Evolutionary conservation across 2,888 invertebrate species (phyloP).

Genomic region (Zelleria hepariella): DNA sequence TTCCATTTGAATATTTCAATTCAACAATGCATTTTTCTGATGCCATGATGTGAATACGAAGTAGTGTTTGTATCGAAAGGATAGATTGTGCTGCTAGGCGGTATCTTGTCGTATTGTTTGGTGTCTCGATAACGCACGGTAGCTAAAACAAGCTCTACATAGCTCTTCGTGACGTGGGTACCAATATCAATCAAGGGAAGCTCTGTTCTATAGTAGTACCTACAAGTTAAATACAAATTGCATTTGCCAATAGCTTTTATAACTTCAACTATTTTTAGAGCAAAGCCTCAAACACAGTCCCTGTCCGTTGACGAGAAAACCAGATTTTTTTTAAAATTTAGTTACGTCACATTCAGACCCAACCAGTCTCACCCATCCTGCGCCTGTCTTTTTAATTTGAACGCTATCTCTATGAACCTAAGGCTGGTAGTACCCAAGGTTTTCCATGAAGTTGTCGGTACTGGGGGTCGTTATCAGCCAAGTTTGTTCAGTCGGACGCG

Average conservation of each 20-base stretch:
- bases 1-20: constrained; percentile 51
- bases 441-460: constrained; percentile 17
- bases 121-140: constrained; percentile 1
- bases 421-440: constrained; percentile 15
- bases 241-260: background rate
- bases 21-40: constrained; percentile 46
- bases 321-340: no score
- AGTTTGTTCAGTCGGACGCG: constrained; percentile 20
- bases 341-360: background rate
- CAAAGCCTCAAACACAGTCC: no score
- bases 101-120: constrained; percentile 15
- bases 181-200: background rate
- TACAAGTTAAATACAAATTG: background rate
- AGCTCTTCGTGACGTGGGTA: background rate
- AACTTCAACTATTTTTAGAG: no score
- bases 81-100: constrained; percentile 18
- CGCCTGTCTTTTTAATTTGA: background rate
- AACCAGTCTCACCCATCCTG: no score
- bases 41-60: constrained; percentile 55
- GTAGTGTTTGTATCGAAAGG: constrained; percentile 27
- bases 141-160: background rate
- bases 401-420: background rate
- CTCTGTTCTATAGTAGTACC: background rate
- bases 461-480: constrained; percentile 46
- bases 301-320: no score